Conservation (phyloP, 1,140 invertebrate species). For the Chironomus tepperi region DNA sequence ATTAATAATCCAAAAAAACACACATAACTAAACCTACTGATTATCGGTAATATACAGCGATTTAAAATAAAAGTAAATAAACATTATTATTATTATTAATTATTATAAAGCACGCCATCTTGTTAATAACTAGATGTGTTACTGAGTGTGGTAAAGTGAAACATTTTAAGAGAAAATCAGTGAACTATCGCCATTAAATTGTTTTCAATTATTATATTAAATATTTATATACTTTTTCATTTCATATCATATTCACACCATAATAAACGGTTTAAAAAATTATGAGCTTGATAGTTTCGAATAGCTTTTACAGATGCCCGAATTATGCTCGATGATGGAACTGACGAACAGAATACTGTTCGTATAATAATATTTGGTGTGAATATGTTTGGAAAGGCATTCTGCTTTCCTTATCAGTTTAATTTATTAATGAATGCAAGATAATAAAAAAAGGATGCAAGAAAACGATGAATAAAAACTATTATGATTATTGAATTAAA, state of each 20-base stretch:
- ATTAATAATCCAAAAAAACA: not conserved
- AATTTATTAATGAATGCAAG: too few relatives aligned
- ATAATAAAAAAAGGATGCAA: not conserved
- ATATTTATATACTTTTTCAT: too few relatives aligned
- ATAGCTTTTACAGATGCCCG: too few relatives aligned
- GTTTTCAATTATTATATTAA: too few relatives aligned
- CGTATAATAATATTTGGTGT: too few relatives aligned
- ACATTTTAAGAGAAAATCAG: not conserved
- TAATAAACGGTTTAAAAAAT: too few relatives aligned
- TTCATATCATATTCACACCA: too few relatives aligned
- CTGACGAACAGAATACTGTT: too few relatives aligned
- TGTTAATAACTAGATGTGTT: slow-evolving; percentile 1
- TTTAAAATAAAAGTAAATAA: slow-evolving; percentile 15
- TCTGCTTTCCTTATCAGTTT: too few relatives aligned
- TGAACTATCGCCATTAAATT: slow-evolving; percentile 8
- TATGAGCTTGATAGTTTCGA: too few relatives aligned
- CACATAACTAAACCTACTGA: not conserved
- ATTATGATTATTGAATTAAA: slow-evolving; percentile 4
- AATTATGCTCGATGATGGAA: too few relatives aligned
- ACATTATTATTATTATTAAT: not conserved
- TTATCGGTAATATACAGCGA: slow-evolving; percentile 4
- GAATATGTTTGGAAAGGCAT: too few relatives aligned
- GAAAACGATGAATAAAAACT: not conserved
- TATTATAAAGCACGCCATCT: not conserved
- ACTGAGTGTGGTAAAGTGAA: slow-evolving; percentile 1